Evolutionary conservation across 2,888 invertebrate species (phyloP).

Genomic region (Chymomyza fuscimana): DNA sequence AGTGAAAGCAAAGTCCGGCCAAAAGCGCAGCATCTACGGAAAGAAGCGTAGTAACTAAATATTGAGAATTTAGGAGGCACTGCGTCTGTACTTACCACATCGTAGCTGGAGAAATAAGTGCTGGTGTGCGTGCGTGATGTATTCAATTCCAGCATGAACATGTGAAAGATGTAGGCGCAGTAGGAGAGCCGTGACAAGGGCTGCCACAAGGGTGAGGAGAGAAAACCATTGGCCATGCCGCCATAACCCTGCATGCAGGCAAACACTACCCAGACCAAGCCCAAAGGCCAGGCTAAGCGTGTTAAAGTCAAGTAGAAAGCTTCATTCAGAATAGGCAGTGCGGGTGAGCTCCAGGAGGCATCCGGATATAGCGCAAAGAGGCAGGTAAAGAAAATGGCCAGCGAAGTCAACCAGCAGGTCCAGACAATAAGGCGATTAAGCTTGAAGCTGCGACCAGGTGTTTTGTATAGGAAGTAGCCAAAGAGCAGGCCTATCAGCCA

Average conservation of each 20-base stretch:
- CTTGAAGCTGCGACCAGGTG: slow-evolving; percentile 39
- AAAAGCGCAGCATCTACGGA: slow-evolving; percentile 62
- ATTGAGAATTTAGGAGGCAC: no score
- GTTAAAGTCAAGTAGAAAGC: slow-evolving; percentile 61
- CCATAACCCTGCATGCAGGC: slow-evolving; percentile 74
- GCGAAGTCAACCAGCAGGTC: slow-evolving; percentile 48
- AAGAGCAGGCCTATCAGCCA: slow-evolving; percentile 72
- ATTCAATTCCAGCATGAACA: slow-evolving; percentile 54
- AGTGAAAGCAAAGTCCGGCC: slow-evolving; percentile 72
- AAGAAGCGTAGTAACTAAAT: neutral
- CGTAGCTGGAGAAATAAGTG: slow-evolving; percentile 63
- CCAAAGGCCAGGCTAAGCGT: slow-evolving; percentile 72
- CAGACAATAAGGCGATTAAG: slow-evolving; percentile 29
- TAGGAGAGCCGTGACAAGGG: slow-evolving; percentile 72
- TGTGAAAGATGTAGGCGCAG: slow-evolving; percentile 68
- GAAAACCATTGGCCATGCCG: slow-evolving; percentile 64
- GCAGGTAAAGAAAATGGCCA: slow-evolving; percentile 44
- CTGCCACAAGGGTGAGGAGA: slow-evolving; percentile 73
- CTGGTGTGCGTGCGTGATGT: slow-evolving; percentile 41
- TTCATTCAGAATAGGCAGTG: slow-evolving; percentile 37
- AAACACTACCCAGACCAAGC: slow-evolving; percentile 72
- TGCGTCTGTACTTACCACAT: slow-evolving; percentile 45
- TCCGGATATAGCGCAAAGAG: slow-evolving; percentile 58
- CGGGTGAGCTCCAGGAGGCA: slow-evolving; percentile 35
- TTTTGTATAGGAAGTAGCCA: slow-evolving; percentile 63